Base-by-base conservation (phyloP, 2,113 vertebrate genomes). In the Coregonus clupeaformis region DNA sequence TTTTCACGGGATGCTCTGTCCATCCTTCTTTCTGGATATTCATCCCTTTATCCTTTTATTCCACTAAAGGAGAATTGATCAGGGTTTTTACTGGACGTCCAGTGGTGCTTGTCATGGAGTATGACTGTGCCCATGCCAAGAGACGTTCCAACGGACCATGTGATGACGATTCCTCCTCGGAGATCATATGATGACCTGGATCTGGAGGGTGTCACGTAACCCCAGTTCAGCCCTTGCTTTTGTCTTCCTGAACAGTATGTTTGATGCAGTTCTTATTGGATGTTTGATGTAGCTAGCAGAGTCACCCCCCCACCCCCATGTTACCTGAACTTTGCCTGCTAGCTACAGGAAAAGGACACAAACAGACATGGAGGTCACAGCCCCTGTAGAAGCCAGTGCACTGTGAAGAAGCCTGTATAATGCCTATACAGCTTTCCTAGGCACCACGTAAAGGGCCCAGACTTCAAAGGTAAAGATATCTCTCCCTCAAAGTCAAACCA, bases 401-500 rank as follows among this genome's bases (percentile, higher is more conserved):
- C 68, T n/a, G 24, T 49, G 77, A 68, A 63, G 66, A 68, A 63
- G 66, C 62, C 81, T 52, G 30, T 76, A 73, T 78, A 77, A 82
- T 77, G 84, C 79, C 68, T 76, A 75, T 79, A 85, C 75, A 82
- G 80, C 82, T 84, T 84, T 92, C 89, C 86, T 87, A 90, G 81
- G 71, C 80, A 3, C 62, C 73, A 87, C 74, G 76, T 83, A 84
- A 84, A 82, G 80, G 75, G 75, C 78, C 69, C 75, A 74, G 80
- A 91, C 89, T 91, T 94, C 91, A 93, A 93, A 92, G 89, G 89
- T 90, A 74, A 79, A 89, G 86, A 88, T 92, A 92, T 92, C 89
- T 92, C 89, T 71, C 73, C 77, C 79, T 74, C 49, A 18, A 52
- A 52, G 49, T 52, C 49, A 68, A 70, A 62, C 80, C 74, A 74